Conservation (phyloP, 2,113 vertebrate species). For the Takifugu bimaculatus region DNA sequence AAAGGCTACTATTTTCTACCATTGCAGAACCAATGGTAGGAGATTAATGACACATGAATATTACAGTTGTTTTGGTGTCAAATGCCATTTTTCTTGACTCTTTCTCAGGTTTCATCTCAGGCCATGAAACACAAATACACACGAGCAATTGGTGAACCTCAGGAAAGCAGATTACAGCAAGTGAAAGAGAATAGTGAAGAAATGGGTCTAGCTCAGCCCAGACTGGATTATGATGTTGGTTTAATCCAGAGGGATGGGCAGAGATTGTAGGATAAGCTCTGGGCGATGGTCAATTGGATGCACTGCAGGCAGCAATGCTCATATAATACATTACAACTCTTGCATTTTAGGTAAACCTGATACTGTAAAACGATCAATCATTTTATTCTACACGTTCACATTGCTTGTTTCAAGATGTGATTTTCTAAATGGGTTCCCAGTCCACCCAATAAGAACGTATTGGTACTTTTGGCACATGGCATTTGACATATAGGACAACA, state of each 20-base stretch:
- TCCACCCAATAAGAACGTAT: too few species aligned
- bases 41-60: too few species aligned
- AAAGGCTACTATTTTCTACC: too few species aligned
- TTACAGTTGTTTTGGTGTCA: too few species aligned
- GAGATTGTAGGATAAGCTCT: conserved; percentile 51
- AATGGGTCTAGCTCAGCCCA: conserved; percentile 37
- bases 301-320: conserved; percentile 5
- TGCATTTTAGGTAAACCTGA: neutral
- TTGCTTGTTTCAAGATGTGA: too few species aligned
- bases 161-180: conserved; percentile 65
- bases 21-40: too few species aligned
- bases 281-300: conserved; percentile 38
- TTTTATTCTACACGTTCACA: too few species aligned
- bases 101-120: conserved; percentile 4
- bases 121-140: conserved; percentile 22
- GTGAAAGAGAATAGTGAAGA: conserved; percentile 32
- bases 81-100: neutral
- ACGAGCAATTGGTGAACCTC: conserved; percentile 36
- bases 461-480: too few species aligned
- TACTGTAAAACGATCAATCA: too few species aligned
- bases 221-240: conserved; percentile 63
- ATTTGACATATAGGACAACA: too few species aligned
- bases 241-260: conserved; percentile 58
- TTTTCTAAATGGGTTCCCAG: too few species aligned
- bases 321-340: neutral